phyloP scores from a whole-genome alignment of 2,113 vertebrate genomes.

The Furnarius figulus region DNA sequence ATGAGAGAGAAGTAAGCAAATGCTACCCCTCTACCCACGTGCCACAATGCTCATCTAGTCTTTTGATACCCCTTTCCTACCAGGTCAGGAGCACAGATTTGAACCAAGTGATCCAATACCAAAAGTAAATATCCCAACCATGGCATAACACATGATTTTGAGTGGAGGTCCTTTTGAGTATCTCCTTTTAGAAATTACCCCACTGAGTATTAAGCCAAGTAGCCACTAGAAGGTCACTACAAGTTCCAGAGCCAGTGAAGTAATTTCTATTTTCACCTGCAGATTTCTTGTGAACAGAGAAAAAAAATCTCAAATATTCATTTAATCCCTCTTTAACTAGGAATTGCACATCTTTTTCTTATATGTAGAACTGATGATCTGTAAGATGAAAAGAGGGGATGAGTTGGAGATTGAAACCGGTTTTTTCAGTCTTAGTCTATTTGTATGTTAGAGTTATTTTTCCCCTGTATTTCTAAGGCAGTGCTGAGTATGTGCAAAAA shows the following conservation, averaged over 20 bases:
- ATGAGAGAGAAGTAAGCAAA: neutral
- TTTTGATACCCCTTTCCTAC: neutral
- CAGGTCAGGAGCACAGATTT: neutral
- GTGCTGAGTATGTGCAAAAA: neutral
- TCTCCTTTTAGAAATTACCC: neutral
- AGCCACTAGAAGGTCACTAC: neutral
- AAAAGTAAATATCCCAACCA: fast-evolving
- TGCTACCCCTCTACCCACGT: neutral
- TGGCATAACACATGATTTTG: neutral
- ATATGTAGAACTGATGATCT: neutral
- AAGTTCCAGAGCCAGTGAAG: neutral
- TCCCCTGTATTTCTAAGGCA: neutral
- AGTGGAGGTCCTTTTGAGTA: neutral
- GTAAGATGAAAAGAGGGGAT: neutral
- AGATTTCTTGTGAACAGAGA: neutral
- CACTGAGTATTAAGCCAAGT: neutral
- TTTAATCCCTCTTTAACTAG: neutral
- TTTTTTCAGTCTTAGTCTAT: neutral
- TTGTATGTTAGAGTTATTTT: neutral
- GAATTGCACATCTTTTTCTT: neutral
- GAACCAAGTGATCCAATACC: neutral
- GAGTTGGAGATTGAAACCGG: neutral
- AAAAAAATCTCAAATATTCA: neutral
- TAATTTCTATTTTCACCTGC: neutral
- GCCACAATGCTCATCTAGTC: neutral